These are phyloP conservation scores for Drosophila arizonae DNA, from an alignment of 1,140 invertebrate species.

Conservation along the genomic window DNA sequence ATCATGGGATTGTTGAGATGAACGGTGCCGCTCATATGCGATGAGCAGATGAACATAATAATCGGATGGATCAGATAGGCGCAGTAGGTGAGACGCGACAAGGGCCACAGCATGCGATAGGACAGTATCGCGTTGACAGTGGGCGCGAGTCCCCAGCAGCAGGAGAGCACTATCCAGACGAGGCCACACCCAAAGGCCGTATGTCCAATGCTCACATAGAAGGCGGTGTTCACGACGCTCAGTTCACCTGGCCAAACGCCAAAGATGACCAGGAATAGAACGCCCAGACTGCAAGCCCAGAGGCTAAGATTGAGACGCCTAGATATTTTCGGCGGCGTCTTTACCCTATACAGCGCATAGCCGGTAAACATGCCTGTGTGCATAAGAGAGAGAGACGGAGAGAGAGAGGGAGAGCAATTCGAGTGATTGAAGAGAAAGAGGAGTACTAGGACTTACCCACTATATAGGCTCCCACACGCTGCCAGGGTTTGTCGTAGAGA, in stretches of 20 bases:
- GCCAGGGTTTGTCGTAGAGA: constrained; percentile 93
- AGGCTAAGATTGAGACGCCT: constrained; percentile 85
- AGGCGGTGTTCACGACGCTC: constrained; percentile 86
- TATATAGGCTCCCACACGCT: constrained; percentile 90
- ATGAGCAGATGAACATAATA: constrained; percentile 90
- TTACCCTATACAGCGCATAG: constrained; percentile 88
- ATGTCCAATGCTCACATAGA: constrained; percentile 86
- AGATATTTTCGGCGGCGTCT: constrained; percentile 87
- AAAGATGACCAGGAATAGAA: constrained; percentile 88
- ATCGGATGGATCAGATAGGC: constrained; percentile 95
- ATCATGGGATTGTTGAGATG: constrained; percentile 89
- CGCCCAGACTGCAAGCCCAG: constrained; percentile 85
- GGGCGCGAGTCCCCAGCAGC: constrained; percentile 89
- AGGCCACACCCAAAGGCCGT: constrained; percentile 89
- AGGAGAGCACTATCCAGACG: constrained; percentile 92
- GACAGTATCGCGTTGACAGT: constrained; percentile 90
- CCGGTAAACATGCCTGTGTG: constrained; percentile 88
- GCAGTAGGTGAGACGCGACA: constrained; percentile 95
- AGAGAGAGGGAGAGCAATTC: neutral
- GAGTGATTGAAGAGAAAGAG: neutral
- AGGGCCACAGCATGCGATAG: constrained; percentile 90
- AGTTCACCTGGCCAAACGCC: constrained; percentile 89
- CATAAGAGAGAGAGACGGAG: neutral
- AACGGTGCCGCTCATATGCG: constrained; percentile 89
- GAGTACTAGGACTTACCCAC: constrained; percentile 84